Base-by-base conservation (phyloP, 2,113 vertebrate genomes). In the Campylomormyrus numenius region DNA sequence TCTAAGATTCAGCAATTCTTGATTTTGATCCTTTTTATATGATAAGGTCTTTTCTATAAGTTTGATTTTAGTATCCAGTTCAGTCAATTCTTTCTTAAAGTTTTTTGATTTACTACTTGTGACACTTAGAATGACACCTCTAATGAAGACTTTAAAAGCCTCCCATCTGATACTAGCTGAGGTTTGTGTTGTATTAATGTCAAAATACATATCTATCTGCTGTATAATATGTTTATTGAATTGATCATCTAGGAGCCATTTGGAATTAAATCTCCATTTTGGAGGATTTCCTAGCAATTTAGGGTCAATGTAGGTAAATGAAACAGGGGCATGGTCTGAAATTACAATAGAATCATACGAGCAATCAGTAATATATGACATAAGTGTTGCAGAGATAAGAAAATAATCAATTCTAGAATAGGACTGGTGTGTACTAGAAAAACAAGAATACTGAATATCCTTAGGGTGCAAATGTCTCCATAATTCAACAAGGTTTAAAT, bases 201-300 rank as follows among this genome's bases (percentile, higher is more conserved):
- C 87, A 90, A 90, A 90, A 58, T 84, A 90, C 49, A 21, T 46
- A 62, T 88, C 46, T 88, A 88, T 90, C 77, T 90, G 58, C 46
- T 46, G 21, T 31, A 13, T 35, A 39, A 42, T 45, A 88, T 21
- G 21, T 21, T 46, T 15, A 19, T 42, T 24, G 62, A 88, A 45
- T 7, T 46, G 21, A 13, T 77, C 49, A 56, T 89, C 89, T 24
- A 46, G 11, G 3, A 85, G 49, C 80, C 89, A 89, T 21, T 58
- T 58, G 42, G n/a, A n/a, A n/a, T n/a, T n/a, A n/a, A n/a, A n/a
- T n/a, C n/a, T n/a, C n/a, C n/a, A n/a, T n/a, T n/a, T n/a, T n/a
- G n/a, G n/a, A n/a, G n/a, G n/a, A n/a, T n/a, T n/a, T n/a, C n/a
- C n/a, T n/a, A n/a, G n/a, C n/a, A n/a, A n/a, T n/a, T n/a, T n/a